Evolutionary conservation across 2,888 invertebrate genomes (phyloP).

Genomic region (Eristalis arbustorum): DNA sequence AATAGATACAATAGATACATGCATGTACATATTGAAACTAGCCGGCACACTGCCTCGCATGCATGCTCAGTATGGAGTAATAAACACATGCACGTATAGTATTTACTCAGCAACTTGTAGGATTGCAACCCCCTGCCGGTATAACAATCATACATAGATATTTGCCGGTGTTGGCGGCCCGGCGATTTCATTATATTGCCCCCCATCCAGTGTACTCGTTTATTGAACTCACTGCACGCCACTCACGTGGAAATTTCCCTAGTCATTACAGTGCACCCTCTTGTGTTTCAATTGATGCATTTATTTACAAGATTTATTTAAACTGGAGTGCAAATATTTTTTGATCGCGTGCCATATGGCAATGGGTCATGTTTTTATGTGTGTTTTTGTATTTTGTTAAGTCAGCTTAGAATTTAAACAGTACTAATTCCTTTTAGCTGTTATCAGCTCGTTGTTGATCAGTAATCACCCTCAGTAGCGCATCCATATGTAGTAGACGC

Average conservation of each 20-base stretch:
- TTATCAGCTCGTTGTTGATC: conserved; percentile 20
- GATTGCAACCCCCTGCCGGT: conserved; percentile 26
- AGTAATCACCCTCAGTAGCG: background rate
- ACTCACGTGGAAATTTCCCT: conserved; percentile 27
- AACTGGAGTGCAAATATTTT: conserved; percentile 14
- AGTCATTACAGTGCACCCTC: background rate
- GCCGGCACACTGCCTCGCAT: conserved; percentile 39
- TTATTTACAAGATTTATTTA: background rate
- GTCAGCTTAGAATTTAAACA: conserved; percentile 26
- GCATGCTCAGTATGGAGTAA: background rate
- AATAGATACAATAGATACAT: background rate
- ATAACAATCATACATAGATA: conserved; percentile 3
- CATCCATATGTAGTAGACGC: background rate
- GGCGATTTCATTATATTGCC: background rate
- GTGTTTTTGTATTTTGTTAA: background rate
- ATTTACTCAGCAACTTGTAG: conserved; percentile 5
- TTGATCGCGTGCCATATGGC: conserved; percentile 30
- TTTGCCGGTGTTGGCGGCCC: background rate
- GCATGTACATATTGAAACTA: background rate
- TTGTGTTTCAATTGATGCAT: conserved; percentile 1
- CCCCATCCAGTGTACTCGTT: conserved; percentile 10
- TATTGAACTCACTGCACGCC: conserved; percentile 23
- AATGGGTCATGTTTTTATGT: background rate
- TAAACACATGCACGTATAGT: background rate
- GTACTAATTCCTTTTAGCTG: conserved; percentile 30